Evolutionary conservation across 2,113 vertebrate genomes (phyloP), one percentile per base, ranked within the genome.

Genomic region (Aldabrachelys gigantea): DNA sequence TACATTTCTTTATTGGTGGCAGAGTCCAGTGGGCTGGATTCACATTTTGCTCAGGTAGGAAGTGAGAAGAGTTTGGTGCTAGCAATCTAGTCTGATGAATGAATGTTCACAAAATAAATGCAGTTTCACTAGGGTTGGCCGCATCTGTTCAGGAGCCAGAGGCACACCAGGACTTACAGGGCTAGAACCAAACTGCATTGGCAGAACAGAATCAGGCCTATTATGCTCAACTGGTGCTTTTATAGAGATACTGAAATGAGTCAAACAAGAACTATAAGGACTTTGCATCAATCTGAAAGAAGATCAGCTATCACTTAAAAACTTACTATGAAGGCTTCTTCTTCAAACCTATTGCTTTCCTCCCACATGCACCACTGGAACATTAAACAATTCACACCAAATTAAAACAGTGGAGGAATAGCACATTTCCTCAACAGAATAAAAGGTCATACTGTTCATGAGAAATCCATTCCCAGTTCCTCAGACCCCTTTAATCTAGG

Each of bases 351-450:
- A 0, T 19, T 89, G 38, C 83, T 54, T 72, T 95, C 85, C 87
- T 69, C 62, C 89, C 69, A 31, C 78, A 91, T 88, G 88, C 83
- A 84, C 59, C 62, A 65, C 62, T 35, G 62, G 16, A 65, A 65
- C 62, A 65, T 35, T 31, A 29, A 65, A 62, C 27, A 35, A 72
- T 57, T 65, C 69, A 21, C 1, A 24, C 52, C 89, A 93, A 92
- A 76, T 89, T 93, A 89, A 92, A 92, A 35, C 27, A 93, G 90
- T 85, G 57, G 69, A 29, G 80, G 93, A 85, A 82, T 19, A 50
- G 4, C 31, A 31, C 12, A 0, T 87, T n/a, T 94, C 84, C 65
- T 84, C 78, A 75, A 27, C 17, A 82, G 69, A 85, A 31, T 6
- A 82, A 29, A 0, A 52, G 56, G 38, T 78, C 10, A 4, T 41